Conservation (phyloP, 2,888 invertebrate genomes). For the Vesta saturnalis region DNA sequence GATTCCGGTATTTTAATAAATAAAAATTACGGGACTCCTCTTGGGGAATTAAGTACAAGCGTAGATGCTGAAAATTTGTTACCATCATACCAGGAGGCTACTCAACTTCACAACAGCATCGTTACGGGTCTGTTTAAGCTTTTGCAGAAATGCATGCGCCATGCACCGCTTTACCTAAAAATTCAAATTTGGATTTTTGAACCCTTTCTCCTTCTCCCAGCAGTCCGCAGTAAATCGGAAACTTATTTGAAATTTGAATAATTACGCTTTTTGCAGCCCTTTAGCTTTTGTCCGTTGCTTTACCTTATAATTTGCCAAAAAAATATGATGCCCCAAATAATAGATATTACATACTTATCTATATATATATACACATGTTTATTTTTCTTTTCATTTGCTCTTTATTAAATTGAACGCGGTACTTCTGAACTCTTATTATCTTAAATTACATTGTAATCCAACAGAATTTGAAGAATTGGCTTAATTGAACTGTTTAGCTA, state of each 20-base stretch:
- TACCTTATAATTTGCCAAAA: background rate
- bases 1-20: constrained; percentile 27
- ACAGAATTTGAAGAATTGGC: constrained; percentile 1
- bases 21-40: constrained; percentile 23
- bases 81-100: constrained; percentile 39
- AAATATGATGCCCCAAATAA: background rate
- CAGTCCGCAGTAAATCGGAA: no score
- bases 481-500: constrained; percentile 2
- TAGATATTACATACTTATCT: no score
- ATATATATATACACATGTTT: background rate
- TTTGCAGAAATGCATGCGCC: constrained; percentile 27
- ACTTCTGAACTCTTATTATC: background rate
- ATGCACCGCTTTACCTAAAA: constrained; percentile 25
- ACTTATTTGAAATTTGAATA: no score
- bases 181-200: background rate
- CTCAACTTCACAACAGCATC: constrained; percentile 27
- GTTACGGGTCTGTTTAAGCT: constrained; percentile 41
- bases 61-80: constrained; percentile 45
- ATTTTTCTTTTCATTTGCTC: background rate
- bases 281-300: no score
- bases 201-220: background rate
- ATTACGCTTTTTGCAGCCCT: no score
- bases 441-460: background rate
- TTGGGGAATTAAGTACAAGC: constrained; percentile 15
- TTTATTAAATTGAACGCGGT: background rate